These are phyloP conservation scores for Calidris pugnax DNA, from an alignment of 2,113 vertebrate species.

Conservation along the genomic window DNA sequence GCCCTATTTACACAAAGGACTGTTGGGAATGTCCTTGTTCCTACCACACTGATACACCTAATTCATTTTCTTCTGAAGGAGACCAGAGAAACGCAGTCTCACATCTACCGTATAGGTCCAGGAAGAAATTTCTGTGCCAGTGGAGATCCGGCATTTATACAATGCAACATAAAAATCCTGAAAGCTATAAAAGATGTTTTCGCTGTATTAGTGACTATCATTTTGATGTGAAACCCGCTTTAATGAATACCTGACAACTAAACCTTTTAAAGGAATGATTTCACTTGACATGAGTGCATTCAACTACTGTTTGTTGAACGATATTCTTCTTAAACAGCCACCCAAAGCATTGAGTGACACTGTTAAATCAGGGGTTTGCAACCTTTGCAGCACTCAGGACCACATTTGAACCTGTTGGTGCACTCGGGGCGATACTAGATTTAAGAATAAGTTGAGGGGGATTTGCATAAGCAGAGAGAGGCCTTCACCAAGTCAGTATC, in stretches of 20 bases:
- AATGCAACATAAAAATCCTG: conserved; percentile 2
- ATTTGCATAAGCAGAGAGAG: not conserved
- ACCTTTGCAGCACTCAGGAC: not conserved
- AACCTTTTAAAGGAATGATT: conserved; percentile 71
- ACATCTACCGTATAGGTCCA: not conserved
- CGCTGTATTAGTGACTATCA: conserved; percentile 73
- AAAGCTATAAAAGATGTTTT: conserved; percentile 69
- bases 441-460: not conserved
- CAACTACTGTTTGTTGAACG: conserved; percentile 69
- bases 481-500: not conserved
- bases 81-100: not conserved
- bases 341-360: conserved; percentile 36
- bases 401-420: rapidly evolving
- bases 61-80: not conserved
- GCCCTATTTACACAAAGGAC: not conserved
- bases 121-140: not conserved
- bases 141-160: not conserved
- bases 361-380: not conserved
- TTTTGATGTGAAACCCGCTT: conserved; percentile 72
- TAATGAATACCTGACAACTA: conserved; percentile 82
- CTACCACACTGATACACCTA: not conserved
- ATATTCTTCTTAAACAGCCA: conserved; percentile 61
- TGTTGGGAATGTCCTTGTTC: not conserved
- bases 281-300: conserved; percentile 70
- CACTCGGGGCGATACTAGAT: not conserved